These are phyloP conservation scores for Beris morrisii DNA, from an alignment of 2,888 invertebrate genomes.

Conservation along the genomic window DNA sequence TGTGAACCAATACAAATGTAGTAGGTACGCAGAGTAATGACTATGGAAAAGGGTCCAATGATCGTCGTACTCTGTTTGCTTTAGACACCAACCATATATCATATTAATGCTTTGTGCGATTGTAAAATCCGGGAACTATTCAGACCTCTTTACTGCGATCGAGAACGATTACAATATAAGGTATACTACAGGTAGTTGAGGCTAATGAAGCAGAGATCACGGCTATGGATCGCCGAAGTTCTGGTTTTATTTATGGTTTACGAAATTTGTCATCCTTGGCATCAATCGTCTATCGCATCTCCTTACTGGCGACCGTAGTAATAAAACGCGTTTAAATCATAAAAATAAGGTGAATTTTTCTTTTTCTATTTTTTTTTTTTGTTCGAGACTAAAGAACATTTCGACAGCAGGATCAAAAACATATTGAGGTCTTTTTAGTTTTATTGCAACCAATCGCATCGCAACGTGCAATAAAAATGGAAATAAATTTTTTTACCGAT, in stretches of 20 bases:
- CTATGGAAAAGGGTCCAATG: too few relatives aligned
- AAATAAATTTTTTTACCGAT: constrained; percentile 19
- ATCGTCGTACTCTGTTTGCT: too few relatives aligned
- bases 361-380: background rate
- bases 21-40: too few relatives aligned
- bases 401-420: constrained; percentile 16
- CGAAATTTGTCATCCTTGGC: constrained; percentile 36
- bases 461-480: constrained; percentile 24
- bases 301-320: constrained; percentile 21
- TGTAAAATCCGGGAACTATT: too few relatives aligned
- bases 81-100: too few relatives aligned
- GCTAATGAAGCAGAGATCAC: too few relatives aligned
- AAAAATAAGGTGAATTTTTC: constrained; percentile 25
- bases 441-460: constrained; percentile 36
- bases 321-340: constrained; percentile 31
- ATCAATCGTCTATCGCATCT: constrained; percentile 18
- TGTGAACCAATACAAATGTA: too few relatives aligned
- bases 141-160: too few relatives aligned
- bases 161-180: too few relatives aligned
- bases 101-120: too few relatives aligned
- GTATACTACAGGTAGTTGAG: too few relatives aligned
- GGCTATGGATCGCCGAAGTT: constrained; percentile 9
- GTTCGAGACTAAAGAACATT: background rate
- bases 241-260: constrained; percentile 31
- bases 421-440: constrained; percentile 36